Evolutionary conservation across 2,113 vertebrate species (phyloP), one percentile per base, ranked within the genome.

Genomic region (Noctilio leporinus): DNA sequence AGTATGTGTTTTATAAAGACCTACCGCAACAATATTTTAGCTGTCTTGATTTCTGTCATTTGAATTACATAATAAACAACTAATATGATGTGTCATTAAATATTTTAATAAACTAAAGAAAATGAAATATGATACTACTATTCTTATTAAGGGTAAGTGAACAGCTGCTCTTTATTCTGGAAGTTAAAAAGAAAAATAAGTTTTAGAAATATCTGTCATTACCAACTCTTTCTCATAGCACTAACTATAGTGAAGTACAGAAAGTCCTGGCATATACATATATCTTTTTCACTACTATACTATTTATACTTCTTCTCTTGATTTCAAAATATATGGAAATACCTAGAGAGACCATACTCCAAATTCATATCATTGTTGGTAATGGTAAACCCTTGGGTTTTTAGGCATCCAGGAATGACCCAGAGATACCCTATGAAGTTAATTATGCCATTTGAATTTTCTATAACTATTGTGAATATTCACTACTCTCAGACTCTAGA

Each of bases 141-240:
- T 87, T 87, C 16, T 86, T 62, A 93, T 78, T 88, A 86, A 92
- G 6, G 3, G 22, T 94, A 91, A 91, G 10, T 80, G 33, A 93
- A 93, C 17, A n/a, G 33, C 17, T 38, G 33, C 57, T 75, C 73
- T 89, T 2, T 82, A 91, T 88, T 86, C 14, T 93, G 26, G 10
- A 93, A 76, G 10, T 10, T 80, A 80, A 95, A 14, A 6, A 6
- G 5, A 2, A 65, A 89, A 80, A 72, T 16, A 69, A 19, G 45
- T 7, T n/a, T 77, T 67, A 95, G 24, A 90, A 91, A 64, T 94
- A 12, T 65, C 8, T 86, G 14, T 72, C 15, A 69, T 83, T 28
- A 59, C 7, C 12, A 62, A 22, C n/a, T 84, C 7, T 91, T 93
- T 91, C 53, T 92, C 90, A 80, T 11, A 76, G 3, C 3, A 30